Evolutionary conservation across 2,888 invertebrate genomes (phyloP), one percentile per base, ranked within the genome.

Genomic region (Empis livida): DNA sequence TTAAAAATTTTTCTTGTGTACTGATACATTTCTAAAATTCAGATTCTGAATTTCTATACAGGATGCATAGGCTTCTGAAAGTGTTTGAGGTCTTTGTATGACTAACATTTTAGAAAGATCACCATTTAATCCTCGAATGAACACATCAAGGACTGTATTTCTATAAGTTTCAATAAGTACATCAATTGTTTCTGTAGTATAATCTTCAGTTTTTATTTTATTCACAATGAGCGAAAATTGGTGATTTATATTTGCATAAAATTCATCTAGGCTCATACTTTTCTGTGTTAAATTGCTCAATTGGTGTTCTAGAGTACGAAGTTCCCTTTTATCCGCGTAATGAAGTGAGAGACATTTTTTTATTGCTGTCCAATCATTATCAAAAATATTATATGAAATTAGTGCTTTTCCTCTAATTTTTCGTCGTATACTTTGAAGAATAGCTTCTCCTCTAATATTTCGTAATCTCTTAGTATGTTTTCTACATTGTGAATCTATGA

Each of bases 241-340:
- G 9, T 52, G 49, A n/a, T 52, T 54, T 6, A 54, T 42, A 0
- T 45, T 46, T 0, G 52, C 49, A 30, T 53, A 56, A 32, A 54
- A 56, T 39, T 52, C 48, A 13, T 55, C 49, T 1, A 49, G 1
- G 9, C 42, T 48, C 30, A 23, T 42, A 11, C 44, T 47, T 14
- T 49, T 44, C 41, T 53, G 55, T 1, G 49, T 32, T 5, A 55
- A 38, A 17, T 48, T 46, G 43, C 46, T 50, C 0, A 55, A 35
- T 44, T 57, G 51, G 39, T 56, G 52, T 39, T 56, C 49, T 3
- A 54, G 32, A 0, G 52, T 54, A 10, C 51, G 44, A 1, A 54
- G 30, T 38, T 55, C 56, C 16, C 52, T 42, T 27, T 55, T 57
- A 20, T 53, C 53, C 1, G 53, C 54, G 30, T 54, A 53, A n/a